These are phyloP conservation scores for Trachelus stipa DNA, from an alignment of 2,888 invertebrate species.

Conservation along the genomic window DNA sequence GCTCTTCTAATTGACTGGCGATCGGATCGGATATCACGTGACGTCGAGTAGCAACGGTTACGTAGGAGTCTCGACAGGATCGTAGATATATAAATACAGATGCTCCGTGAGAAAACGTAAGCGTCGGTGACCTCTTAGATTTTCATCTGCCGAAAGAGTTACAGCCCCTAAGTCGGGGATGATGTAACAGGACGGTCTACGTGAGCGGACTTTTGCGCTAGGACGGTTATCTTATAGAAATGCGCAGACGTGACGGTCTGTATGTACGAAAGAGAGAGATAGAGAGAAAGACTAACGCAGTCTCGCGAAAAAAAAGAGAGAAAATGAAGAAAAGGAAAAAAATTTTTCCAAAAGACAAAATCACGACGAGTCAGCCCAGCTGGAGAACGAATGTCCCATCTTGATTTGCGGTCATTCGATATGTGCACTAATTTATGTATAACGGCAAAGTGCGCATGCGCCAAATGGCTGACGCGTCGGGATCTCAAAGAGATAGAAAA, in stretches of 20 bases:
- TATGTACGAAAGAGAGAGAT: neutral
- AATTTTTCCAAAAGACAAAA: neutral
- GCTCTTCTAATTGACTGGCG: neutral
- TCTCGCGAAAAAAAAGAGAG: neutral
- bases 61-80: neutral
- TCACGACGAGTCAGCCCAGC: neutral
- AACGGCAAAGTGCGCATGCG: neutral
- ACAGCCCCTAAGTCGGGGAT: slow-evolving; percentile 8
- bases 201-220: neutral
- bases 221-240: neutral
- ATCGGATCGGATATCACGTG: neutral
- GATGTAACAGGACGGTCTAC: slow-evolving; percentile 3
- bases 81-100: neutral
- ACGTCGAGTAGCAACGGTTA: neutral
- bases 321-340: neutral
- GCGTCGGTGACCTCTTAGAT: neutral
- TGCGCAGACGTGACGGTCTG: neutral
- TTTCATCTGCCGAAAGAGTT: slow-evolving; percentile 7
- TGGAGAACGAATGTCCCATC: neutral
- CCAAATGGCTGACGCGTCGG: neutral
- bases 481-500: neutral
- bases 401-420: neutral
- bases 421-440: neutral
- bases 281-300: neutral
- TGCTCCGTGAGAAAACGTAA: neutral